A percentile compares a stretch with the other conserved stretches of the same genome.
Evolutionary conservation across 1,140 invertebrate species (phyloP).

Genomic region (Drosophila tristis): DNA sequence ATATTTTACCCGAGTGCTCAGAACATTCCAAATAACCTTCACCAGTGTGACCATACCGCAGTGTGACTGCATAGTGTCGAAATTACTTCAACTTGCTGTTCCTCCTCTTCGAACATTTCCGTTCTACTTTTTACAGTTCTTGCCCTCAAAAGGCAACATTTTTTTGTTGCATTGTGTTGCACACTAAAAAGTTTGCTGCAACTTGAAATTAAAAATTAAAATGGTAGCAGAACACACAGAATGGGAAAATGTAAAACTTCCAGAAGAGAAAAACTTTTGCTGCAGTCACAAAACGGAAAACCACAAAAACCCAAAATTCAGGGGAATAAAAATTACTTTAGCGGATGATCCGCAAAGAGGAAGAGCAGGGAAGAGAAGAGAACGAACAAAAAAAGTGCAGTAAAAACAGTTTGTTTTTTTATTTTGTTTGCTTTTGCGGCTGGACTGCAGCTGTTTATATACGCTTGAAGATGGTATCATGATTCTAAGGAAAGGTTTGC

Average conservation of each 20-base stretch:
- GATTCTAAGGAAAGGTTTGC: too few species aligned
- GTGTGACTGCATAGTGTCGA: too few species aligned
- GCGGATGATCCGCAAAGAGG: background rate
- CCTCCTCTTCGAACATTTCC: background rate
- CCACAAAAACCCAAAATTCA: constrained; percentile 13
- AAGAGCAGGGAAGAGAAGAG: background rate
- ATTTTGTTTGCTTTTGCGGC: constrained; percentile 10
- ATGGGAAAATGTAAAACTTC: too few species aligned
- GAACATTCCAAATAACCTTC: too few species aligned
- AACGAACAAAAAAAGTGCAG: too few species aligned
- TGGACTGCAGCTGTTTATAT: constrained; percentile 29
- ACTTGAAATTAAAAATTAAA: constrained; percentile 35
- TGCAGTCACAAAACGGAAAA: constrained; percentile 25
- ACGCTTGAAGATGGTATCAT: too few species aligned
- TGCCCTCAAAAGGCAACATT: constrained; percentile 2
- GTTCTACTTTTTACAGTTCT: constrained; percentile 8
- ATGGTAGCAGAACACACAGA: background rate
- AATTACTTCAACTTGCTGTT: too few species aligned
- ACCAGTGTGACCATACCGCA: too few species aligned
- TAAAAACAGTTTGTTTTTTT: too few species aligned
- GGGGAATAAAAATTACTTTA: background rate
- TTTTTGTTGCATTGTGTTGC: background rate
- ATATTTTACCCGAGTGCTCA: too few species aligned
- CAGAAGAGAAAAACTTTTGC: constrained; percentile 7
- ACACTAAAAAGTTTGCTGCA: constrained; percentile 12